These are phyloP conservation scores for Ruditapes philippinarum DNA, from an alignment of 1,140 invertebrate species.

Conservation along the genomic window DNA sequence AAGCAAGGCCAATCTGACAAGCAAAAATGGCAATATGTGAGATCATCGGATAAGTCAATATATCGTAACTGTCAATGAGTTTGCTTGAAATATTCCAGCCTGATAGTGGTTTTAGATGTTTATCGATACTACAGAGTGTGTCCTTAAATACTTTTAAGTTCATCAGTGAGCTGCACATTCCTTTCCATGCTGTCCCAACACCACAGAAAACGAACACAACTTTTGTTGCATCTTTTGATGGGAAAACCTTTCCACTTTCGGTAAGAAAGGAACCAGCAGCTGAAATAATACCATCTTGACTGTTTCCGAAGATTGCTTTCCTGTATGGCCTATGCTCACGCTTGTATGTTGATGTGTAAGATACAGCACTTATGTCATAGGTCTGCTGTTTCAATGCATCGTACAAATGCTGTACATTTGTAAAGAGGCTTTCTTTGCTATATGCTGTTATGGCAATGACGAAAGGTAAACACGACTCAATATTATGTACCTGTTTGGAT, in stretches of 20 bases:
- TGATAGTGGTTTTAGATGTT: conserved; percentile 51
- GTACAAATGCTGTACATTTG: conserved; percentile 18
- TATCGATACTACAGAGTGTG: conserved; percentile 69
- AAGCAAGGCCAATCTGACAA: conserved; percentile 64
- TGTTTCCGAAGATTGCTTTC: conserved; percentile 51
- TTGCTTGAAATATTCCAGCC: conserved; percentile 64
- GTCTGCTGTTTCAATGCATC: background rate
- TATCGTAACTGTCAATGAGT: conserved; percentile 49
- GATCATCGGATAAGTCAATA: conserved; percentile 63
- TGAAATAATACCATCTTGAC: conserved; percentile 45
- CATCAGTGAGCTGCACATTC: conserved; percentile 74
- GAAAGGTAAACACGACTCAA: background rate
- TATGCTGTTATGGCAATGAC: conserved; percentile 45
- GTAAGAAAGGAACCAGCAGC: background rate
- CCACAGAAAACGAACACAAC: conserved; percentile 79
- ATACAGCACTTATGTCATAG: conserved; percentile 62
- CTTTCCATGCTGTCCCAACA: conserved; percentile 75
- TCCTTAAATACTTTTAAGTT: conserved; percentile 55
- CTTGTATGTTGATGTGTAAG: conserved; percentile 71
- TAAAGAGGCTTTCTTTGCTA: conserved; percentile 5
- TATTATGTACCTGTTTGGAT: background rate
- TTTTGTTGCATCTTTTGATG: background rate
- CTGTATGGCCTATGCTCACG: conserved; percentile 67
- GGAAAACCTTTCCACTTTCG: background rate
- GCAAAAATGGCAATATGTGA: too few relatives aligned